Evolutionary conservation across 35 echinoderm and acorn worm species (phyloP).

Genomic region (Amphiura filiformis): DNA sequence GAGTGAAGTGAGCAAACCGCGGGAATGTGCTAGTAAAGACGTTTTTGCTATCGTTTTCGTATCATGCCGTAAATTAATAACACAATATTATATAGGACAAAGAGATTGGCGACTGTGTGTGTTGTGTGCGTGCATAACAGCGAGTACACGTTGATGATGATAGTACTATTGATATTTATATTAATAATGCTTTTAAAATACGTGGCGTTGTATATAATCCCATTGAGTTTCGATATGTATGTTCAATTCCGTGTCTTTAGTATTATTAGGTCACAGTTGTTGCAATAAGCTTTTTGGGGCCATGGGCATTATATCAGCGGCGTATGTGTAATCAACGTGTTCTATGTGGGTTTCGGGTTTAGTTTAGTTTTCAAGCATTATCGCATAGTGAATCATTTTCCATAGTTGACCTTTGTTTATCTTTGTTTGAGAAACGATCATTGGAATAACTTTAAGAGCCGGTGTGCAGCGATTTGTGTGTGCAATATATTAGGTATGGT

Average conservation of each 20-base stretch:
- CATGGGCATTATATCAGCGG: not conserved
- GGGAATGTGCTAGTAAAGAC: not conserved
- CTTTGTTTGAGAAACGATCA: not conserved
- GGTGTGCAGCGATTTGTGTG: not conserved
- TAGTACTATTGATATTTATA: not conserved
- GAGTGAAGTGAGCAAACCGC: not conserved
- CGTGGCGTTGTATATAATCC: not conserved
- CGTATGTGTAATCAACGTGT: not conserved
- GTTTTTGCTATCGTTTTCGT: not conserved
- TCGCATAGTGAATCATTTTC: not conserved
- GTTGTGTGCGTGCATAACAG: no score
- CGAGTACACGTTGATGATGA: no score
- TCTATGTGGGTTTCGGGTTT: not conserved
- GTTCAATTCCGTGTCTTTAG: not conserved
- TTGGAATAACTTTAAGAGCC: not conserved
- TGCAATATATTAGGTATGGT: no score
- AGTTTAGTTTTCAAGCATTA: not conserved
- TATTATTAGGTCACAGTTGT: not conserved
- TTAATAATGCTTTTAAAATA: not conserved
- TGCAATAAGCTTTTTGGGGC: not conserved
- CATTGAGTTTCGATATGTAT: not conserved
- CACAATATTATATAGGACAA: not conserved
- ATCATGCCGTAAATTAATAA: not conserved
- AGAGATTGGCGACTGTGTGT: not conserved
- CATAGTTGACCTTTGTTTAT: constrained; percentile 5